These are phyloP conservation scores for Corbicula japonica DNA, from an alignment of 2,888 invertebrate species.

Conservation along the genomic window DNA sequence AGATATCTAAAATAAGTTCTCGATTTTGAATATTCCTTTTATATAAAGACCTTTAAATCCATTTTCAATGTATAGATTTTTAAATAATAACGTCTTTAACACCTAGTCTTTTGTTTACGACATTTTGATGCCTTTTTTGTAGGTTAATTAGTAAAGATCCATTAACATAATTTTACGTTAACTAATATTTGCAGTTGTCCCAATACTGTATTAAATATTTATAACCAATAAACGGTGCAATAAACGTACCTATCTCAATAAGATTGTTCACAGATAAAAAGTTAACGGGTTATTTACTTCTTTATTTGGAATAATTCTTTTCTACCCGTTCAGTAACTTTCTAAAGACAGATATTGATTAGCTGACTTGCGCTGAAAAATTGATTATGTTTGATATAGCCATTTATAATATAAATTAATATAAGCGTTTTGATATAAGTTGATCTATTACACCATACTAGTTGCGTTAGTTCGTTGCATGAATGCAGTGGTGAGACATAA, in stretches of 20 bases:
- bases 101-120: too few relatives aligned
- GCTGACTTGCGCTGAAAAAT: background rate
- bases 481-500: too few relatives aligned
- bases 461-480: too few relatives aligned
- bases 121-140: too few relatives aligned
- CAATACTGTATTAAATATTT: background rate
- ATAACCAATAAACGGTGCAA: background rate
- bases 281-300: background rate
- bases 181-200: background rate
- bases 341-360: constrained; percentile 18
- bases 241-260: background rate
- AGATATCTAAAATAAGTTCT: too few relatives aligned
- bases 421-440: too few relatives aligned
- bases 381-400: background rate
- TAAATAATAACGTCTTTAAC: too few relatives aligned
- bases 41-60: too few relatives aligned
- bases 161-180: background rate
- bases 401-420: too few relatives aligned
- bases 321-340: constrained; percentile 10
- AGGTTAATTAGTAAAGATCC: background rate
- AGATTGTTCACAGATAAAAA: background rate
- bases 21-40: too few relatives aligned
- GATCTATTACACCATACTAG: too few relatives aligned
- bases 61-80: too few relatives aligned
- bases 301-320: background rate